Percentiles rank a stretch among this genome's conserved stretches.
These are phyloP conservation scores for Lichenostomus cassidix DNA, from an alignment of 2,113 vertebrate genomes.

Conservation along the genomic window DNA sequence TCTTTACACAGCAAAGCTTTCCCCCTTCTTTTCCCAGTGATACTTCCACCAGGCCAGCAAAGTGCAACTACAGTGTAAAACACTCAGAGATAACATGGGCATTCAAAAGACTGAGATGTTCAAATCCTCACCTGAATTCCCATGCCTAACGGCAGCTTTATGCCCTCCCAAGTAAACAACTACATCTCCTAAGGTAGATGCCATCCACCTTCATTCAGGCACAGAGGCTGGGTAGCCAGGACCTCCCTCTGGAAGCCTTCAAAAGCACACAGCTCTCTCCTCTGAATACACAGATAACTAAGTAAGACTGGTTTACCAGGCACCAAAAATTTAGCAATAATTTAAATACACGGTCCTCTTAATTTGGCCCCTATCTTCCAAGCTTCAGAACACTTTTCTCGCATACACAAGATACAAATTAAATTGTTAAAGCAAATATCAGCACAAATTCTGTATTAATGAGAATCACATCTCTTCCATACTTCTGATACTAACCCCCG, in stretches of 20 bases:
- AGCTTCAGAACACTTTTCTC: not conserved
- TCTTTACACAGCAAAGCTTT: not conserved
- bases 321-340: not conserved
- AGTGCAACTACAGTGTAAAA: not conserved
- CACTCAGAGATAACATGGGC: not conserved
- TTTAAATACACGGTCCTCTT: not conserved
- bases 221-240: not conserved
- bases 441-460: not conserved
- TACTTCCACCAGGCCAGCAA: not conserved
- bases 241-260: not conserved
- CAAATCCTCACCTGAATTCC: not conserved
- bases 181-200: not conserved
- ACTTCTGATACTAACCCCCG: conserved; percentile 11
- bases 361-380: not conserved
- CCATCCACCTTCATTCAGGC: not conserved
- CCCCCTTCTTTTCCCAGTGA: not conserved
- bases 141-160: not conserved
- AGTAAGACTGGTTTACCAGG: not conserved
- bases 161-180: not conserved
- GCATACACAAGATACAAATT: not conserved
- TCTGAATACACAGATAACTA: not conserved
- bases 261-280: not conserved
- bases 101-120: not conserved
- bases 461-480: not conserved
- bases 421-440: conserved; percentile 21